Evolutionary conservation across 2,888 invertebrate species (phyloP).

Genomic region (Vanessa cardui): DNA sequence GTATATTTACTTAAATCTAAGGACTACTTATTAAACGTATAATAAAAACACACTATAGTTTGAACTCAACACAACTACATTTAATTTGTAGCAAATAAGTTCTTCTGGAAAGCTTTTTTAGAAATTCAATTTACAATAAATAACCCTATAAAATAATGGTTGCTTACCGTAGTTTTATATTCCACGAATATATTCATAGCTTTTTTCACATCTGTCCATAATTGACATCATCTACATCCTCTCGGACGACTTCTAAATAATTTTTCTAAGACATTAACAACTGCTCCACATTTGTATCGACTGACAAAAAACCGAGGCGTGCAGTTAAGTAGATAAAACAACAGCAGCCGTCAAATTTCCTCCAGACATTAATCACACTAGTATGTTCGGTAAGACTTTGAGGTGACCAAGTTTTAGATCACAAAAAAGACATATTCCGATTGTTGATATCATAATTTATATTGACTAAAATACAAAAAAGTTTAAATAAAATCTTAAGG

Average conservation of each 20-base stretch:
- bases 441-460: no score
- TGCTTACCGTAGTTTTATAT: no score
- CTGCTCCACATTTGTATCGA: slow-evolving; percentile 70
- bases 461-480: no score
- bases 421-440: neutral
- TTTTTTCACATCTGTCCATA: slow-evolving; percentile 27
- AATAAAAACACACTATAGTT: no score
- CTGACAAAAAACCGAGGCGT: slow-evolving; percentile 74
- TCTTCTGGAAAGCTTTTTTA: no score
- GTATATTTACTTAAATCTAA: no score
- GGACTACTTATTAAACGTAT: no score
- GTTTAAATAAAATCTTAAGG: no score
- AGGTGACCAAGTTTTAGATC: slow-evolving; percentile 49
- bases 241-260: slow-evolving; percentile 45
- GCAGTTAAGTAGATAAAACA: slow-evolving; percentile 82
- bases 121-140: no score
- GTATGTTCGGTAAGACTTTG: slow-evolving; percentile 71
- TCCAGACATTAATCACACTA: slow-evolving; percentile 80
- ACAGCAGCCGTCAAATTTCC: slow-evolving; percentile 82
- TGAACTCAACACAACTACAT: no score
- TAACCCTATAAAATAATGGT: no score
- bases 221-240: slow-evolving; percentile 28
- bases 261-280: slow-evolving; percentile 74
- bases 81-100: neutral
- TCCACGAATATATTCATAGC: neutral